Base-by-base conservation (phyloP, 2,888 invertebrate genomes). In the Liodrosophila aerea region DNA sequence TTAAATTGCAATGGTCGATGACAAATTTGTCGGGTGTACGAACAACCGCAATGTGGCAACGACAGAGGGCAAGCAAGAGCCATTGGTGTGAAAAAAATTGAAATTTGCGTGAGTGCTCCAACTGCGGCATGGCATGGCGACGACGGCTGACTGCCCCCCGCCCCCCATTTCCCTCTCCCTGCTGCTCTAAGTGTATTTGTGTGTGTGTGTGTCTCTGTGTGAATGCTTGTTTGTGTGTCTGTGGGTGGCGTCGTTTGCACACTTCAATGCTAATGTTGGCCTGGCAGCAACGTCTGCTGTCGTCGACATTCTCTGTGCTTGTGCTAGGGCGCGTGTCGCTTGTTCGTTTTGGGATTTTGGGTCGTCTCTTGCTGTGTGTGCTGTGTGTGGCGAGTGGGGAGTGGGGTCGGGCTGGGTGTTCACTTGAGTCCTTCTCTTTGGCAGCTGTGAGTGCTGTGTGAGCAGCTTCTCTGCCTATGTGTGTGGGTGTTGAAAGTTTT, bases 41-140 rank as follows among this genome's bases (percentile, higher is more conserved):
- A 53, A 64, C 57, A 52, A 73, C 80, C 71, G 64, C 83, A 78
- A 73, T 77, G 85, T 84, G 80, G 78, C 82, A 80, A 69, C 63
- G 81, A 67, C 68, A 76, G 73, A 83, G 78, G 84, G 82, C 76
- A 81, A 86, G 69, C 75, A 62, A 72, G 77, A 84, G 85, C 84
- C 84, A 82, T 78, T 87, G 87, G 88, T 87, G 88, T 88, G 87
- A 88, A 88, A 87, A 87, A 87, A 87, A 86, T 80, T 82, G 85
- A 77, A 86, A 82, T 86, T 85, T 84, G 85, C 76, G 83, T 78
- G 83, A 81, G 85, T 85, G 85, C 80, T 77, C 64, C 78, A 73
- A 82, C 83, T 73, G 76, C 59, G 75, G 82, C 76, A 64, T 49
- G 36, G 50, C 47, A 45, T 58, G 69, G 59, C 71, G 61, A 53